phyloP scores from a whole-genome alignment of 2,888 invertebrate genomes.

The Pandemis corylana region DNA sequence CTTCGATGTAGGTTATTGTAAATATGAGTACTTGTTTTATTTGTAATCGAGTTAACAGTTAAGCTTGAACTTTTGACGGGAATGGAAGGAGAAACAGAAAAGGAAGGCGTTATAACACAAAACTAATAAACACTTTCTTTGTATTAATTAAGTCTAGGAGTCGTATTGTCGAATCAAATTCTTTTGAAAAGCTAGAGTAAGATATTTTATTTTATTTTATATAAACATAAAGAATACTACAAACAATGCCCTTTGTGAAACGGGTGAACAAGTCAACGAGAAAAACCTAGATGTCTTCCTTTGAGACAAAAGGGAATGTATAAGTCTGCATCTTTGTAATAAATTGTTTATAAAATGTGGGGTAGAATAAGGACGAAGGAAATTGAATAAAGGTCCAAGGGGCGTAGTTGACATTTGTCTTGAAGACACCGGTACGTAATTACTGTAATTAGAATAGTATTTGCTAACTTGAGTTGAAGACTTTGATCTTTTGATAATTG shows the following conservation, averaged over 20 bases:
- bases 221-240: not conserved
- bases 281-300: slow-evolving; percentile 14
- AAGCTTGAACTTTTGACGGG: not conserved
- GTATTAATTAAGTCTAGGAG: not conserved
- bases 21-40: not conserved
- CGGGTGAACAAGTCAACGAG: not conserved
- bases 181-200: not conserved
- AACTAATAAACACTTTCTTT: slow-evolving; percentile 2
- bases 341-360: slow-evolving; percentile 8
- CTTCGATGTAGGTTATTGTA: slow-evolving; percentile 26
- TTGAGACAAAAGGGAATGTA: slow-evolving; percentile 23
- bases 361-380: not conserved
- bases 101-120: not conserved
- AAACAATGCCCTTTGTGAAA: slow-evolving; percentile 21
- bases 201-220: not conserved
- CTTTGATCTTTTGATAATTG: slow-evolving; percentile 39
- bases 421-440: not conserved
- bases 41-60: slow-evolving; percentile 3
- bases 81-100: not conserved
- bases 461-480: slow-evolving; percentile 16
- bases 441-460: not conserved
- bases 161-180: not conserved
- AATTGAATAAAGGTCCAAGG: not conserved
- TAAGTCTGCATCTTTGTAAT: slow-evolving; percentile 34
- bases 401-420: slow-evolving; percentile 28